phyloP scores from a whole-genome alignment of 2,888 invertebrate genomes.

The Hecatera dysodea region DNA sequence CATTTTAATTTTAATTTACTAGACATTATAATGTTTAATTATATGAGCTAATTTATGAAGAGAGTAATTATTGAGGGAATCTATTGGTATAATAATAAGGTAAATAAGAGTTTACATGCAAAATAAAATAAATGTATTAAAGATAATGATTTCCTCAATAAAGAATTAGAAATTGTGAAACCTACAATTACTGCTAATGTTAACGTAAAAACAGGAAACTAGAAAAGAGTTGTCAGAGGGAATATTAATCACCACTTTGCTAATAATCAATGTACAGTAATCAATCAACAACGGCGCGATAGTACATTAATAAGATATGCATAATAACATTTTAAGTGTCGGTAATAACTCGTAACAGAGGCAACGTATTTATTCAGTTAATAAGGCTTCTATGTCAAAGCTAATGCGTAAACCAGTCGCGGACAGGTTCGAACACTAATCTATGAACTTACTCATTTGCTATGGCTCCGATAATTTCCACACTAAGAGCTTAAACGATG shows the following conservation, averaged over 20 bases:
- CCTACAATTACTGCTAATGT: constrained; percentile 22
- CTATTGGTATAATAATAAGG: background rate
- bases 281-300: constrained; percentile 51
- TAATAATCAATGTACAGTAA: constrained; percentile 54
- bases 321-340: constrained; percentile 58
- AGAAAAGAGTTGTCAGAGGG: constrained; percentile 40
- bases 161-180: constrained; percentile 43
- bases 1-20: too few relatives aligned
- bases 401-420: constrained; percentile 76
- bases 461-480: constrained; percentile 75
- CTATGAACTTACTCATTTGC: constrained; percentile 71
- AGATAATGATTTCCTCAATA: constrained; percentile 52
- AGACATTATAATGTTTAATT: background rate
- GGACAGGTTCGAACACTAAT: constrained; percentile 71
- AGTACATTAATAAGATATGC: constrained; percentile 48
- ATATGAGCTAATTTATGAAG: too few relatives aligned
- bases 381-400: constrained; percentile 76
- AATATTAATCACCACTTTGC: constrained; percentile 48
- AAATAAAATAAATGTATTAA: constrained; percentile 16
- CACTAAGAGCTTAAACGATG: constrained; percentile 77
- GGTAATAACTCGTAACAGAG: constrained; percentile 57
- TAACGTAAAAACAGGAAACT: constrained; percentile 41
- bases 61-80: background rate
- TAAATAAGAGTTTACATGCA: background rate
- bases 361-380: constrained; percentile 60